A percentile compares a stretch with the other conserved stretches of the same genome.
phyloP scores from a whole-genome alignment of 2,797 vertebrate genomes.

The Phrynocephalus vlangalii region DNA sequence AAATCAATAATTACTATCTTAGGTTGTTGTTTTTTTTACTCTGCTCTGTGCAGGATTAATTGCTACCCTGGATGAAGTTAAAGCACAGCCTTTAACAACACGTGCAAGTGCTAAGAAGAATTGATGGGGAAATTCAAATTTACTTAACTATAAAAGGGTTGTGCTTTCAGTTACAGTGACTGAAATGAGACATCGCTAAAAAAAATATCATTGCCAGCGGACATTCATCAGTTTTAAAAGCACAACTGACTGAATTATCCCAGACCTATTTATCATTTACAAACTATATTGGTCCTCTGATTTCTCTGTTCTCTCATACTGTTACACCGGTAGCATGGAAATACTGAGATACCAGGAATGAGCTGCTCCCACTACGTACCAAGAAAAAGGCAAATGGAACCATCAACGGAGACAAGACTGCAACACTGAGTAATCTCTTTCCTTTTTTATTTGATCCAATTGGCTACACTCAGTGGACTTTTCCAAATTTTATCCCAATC shows the following conservation, averaged over 20 bases:
- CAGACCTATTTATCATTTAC: neutral
- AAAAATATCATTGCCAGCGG: conserved; percentile 4
- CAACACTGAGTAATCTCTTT: no score
- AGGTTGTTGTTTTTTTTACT: neutral
- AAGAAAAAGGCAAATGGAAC: no score
- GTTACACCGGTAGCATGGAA: neutral
- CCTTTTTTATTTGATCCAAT: no score
- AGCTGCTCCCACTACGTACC: no score
- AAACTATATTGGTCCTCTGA: conserved; percentile 27
- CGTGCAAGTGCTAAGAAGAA: neutral
- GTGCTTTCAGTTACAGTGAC: conserved; percentile 3
- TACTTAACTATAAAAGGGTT: conserved; percentile 10
- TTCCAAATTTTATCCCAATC: no score
- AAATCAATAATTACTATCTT: conserved; percentile 29
- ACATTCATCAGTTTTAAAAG: conserved; percentile 27
- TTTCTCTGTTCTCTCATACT: conserved; percentile 8
- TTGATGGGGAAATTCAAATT: neutral
- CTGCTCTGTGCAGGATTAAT: conserved; percentile 35
- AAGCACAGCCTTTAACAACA: conserved; percentile 12
- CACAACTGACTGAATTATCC: neutral
- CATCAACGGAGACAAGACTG: no score
- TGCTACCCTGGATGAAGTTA: neutral
- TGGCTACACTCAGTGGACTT: no score
- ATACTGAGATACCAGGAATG: no score
- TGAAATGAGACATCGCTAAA: conserved; percentile 30